Percentiles rank a stretch among this genome's conserved stretches.
These are phyloP conservation scores for Drosophila mimetica DNA, from an alignment of 2,888 invertebrate genomes.

Conservation along the genomic window DNA sequence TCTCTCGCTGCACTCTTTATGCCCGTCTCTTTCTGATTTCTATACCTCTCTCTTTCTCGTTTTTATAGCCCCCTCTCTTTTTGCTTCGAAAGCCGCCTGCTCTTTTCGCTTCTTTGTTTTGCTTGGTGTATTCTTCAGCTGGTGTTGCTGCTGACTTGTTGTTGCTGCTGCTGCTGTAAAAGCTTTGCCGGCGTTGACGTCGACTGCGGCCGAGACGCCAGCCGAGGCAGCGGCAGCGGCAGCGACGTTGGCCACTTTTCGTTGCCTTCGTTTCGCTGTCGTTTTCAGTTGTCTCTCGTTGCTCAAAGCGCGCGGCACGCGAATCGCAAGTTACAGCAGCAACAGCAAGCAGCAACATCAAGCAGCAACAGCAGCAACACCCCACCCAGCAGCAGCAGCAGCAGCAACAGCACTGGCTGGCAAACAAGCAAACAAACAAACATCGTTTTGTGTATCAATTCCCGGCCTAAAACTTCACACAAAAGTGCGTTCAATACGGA, in stretches of 20 bases:
- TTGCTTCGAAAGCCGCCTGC: slow-evolving; percentile 17
- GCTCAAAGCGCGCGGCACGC: slow-evolving; percentile 80
- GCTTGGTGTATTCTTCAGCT: slow-evolving; percentile 72
- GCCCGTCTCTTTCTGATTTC: slow-evolving; percentile 6
- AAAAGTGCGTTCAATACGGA: slow-evolving; percentile 56
- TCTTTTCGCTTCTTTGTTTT: slow-evolving; percentile 78
- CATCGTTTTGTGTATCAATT: slow-evolving; percentile 9
- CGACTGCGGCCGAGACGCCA: slow-evolving; percentile 19
- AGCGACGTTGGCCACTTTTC: slow-evolving; percentile 51
- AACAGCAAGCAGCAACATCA: slow-evolving; percentile 38
- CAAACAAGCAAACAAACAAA: slow-evolving; percentile 14
- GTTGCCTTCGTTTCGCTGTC: slow-evolving; percentile 72
- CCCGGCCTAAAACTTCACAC: slow-evolving; percentile 2
- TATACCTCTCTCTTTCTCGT: slow-evolving; percentile 3
- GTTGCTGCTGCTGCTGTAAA: slow-evolving; percentile 59
- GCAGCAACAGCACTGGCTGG: slow-evolving; percentile 2
- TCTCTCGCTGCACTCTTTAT: slow-evolving; percentile 45
- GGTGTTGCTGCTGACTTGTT: slow-evolving; percentile 20
- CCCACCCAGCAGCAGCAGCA: slow-evolving; percentile 9
- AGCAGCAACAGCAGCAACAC: slow-evolving; percentile 38
- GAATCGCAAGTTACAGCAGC: slow-evolving; percentile 40
- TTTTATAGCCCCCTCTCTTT: slow-evolving; percentile 8
- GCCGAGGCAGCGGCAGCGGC: slow-evolving; percentile 40
- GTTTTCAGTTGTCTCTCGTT: slow-evolving; percentile 83
- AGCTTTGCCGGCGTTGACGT: slow-evolving; percentile 49